These are phyloP conservation scores for Drosophila parvula DNA, from an alignment of 1,140 invertebrate species.

Conservation along the genomic window DNA sequence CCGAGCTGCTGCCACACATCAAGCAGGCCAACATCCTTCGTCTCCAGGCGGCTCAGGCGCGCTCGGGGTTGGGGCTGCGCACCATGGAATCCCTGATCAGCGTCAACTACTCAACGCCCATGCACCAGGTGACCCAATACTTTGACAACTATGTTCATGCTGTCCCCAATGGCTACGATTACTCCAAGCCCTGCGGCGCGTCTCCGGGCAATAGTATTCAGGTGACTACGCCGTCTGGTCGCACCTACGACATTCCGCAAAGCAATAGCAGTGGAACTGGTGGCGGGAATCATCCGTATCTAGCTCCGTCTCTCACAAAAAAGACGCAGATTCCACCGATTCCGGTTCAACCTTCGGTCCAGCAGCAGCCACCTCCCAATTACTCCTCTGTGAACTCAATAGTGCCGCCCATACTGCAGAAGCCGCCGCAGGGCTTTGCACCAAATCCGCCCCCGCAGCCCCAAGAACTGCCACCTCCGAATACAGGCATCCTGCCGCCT, in stretches of 20 bases:
- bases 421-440: constrained; percentile 17
- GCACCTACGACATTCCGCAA: constrained; percentile 75
- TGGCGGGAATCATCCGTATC: constrained; percentile 71
- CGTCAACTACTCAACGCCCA: constrained; percentile 77
- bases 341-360: constrained; percentile 26
- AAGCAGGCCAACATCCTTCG: constrained; percentile 66
- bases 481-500: constrained; percentile 21
- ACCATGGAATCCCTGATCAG: constrained; percentile 65
- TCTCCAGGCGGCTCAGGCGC: constrained; percentile 54
- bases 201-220: constrained; percentile 62
- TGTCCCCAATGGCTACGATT: constrained; percentile 72
- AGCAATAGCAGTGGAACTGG: constrained; percentile 72
- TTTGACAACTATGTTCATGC: constrained; percentile 78
- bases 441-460: constrained; percentile 27
- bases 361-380: constrained; percentile 50
- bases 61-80: constrained; percentile 25
- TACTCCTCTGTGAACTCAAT: constrained; percentile 75
- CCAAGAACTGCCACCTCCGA: constrained; percentile 13
- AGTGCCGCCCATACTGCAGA: constrained; percentile 60
- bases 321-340: constrained; percentile 57
- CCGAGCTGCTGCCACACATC: constrained; percentile 73
- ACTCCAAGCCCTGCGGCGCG: constrained; percentile 59
- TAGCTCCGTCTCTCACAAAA: constrained; percentile 67
- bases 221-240: constrained; percentile 76
- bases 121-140: constrained; percentile 71